Evolutionary conservation across 2,797 vertebrate species (phyloP), one percentile per base, ranked within the genome.

Genomic region (Lithobates sylvaticus): DNA sequence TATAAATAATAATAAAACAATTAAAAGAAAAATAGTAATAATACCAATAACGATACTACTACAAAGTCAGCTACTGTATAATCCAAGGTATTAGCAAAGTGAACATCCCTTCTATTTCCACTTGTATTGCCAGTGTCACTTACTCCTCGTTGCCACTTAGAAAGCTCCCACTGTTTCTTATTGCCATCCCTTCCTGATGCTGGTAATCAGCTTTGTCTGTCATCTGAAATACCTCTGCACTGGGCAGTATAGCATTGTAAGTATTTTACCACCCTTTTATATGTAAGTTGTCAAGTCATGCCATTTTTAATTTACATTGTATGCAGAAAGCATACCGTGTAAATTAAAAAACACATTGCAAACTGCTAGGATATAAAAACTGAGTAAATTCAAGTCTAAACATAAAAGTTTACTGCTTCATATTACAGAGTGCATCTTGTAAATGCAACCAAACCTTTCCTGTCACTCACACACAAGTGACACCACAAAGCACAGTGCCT

Each of bases 371-470:
- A 3, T 61, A 61, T 6, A 23, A 23, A 58, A 44, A 36, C 8
- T 10, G 21, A 78, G 32, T 23, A 18, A 65, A 67, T 44, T 18
- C 76, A 42, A 36, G 65, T 76, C n/a, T 39, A 27, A 27, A 42
- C 61, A 44, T 42, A 67, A 70, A 50, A 47, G 29, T 71, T 72
- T 81, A 72, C 79, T 70, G 47, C 29, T 58, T 72, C 47, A 21
- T 47, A n/a, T 36, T 71, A 70, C 54, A n/a, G 29, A 10, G n/a
- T 36, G 68, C 47, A 71, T 81, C 79, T 81, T 81, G 69, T 58
- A 26, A 72, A 81, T 72, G 67, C 68, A 81, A 81, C 72, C 67
- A 81, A 36, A 78, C n/a, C 76, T 78, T 67, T 61, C 67, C 58
- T 67, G 76, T 78, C 76, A 78, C 80, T 61, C 64, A 73, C 69